Conservation (phyloP, 2,113 vertebrate genomes). For the Xiphias gladius region DNA sequence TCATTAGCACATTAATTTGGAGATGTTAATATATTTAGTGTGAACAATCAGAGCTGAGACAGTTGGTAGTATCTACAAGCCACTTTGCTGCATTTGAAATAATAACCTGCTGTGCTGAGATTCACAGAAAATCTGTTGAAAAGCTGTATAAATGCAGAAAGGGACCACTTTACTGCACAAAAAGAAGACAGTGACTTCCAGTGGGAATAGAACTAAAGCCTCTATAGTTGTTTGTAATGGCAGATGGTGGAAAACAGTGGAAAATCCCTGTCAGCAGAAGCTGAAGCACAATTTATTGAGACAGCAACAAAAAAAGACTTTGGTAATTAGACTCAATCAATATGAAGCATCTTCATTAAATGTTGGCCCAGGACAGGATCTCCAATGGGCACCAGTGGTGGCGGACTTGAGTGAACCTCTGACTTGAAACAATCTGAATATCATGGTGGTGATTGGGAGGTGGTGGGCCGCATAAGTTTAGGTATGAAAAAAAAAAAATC, state of each 20-base stretch:
- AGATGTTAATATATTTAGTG: conserved; percentile 33
- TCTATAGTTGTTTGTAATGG: not conserved
- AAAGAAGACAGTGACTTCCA: not conserved
- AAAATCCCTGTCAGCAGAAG: not conserved
- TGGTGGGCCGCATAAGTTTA: not conserved
- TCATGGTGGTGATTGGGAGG: not conserved
- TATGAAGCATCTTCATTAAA: conserved; percentile 6
- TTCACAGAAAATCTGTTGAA: conserved; percentile 2
- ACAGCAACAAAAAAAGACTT: not conserved
- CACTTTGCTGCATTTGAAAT: conserved; percentile 17
- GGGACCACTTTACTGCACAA: not conserved
- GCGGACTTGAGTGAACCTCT: not conserved
- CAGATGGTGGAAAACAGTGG: conserved; percentile 14
- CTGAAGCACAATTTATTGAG: not conserved
- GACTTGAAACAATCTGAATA: not conserved
- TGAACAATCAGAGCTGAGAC: conserved; percentile 26
- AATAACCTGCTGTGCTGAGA: conserved; percentile 9
- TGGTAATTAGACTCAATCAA: conserved; percentile 4
- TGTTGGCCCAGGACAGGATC: not conserved
- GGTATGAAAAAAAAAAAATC: not conserved
- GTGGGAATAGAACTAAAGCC: not conserved
- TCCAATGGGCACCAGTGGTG: not conserved
- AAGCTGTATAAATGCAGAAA: conserved; percentile 20
- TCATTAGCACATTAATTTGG: conserved; percentile 45
- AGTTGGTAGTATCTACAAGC: conserved; percentile 5